A percentile compares a stretch with the other conserved stretches of the same genome.
Conservation (phyloP, 1,140 invertebrate species). For the Heliconius hermathena region DNA sequence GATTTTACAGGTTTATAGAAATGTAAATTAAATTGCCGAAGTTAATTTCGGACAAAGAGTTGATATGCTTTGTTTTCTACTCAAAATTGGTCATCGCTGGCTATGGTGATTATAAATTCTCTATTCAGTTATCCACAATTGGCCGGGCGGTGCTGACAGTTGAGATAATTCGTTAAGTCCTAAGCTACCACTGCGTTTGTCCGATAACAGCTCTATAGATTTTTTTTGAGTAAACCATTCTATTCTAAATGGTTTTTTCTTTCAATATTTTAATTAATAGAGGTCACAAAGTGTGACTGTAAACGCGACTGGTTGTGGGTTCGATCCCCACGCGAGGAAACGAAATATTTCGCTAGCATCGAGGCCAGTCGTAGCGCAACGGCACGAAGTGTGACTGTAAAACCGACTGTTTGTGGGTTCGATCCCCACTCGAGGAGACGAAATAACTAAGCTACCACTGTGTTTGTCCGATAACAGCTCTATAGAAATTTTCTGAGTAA, state of each 20-base stretch:
- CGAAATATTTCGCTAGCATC: too few species aligned
- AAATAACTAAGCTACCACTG: too few species aligned
- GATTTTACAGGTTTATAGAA: conserved; percentile 31
- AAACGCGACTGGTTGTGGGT: too few species aligned
- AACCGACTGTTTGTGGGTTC: too few species aligned
- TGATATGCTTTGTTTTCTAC: conserved; percentile 33
- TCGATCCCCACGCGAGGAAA: too few species aligned
- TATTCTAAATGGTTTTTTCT: background rate
- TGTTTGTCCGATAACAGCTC: too few species aligned
- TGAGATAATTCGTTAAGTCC: conserved; percentile 55
- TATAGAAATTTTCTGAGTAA: too few species aligned
- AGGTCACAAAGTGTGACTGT: too few species aligned
- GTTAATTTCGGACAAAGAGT: conserved; percentile 36
- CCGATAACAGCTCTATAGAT: conserved; percentile 61
- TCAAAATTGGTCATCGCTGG: conserved; percentile 21
- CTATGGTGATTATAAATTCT: background rate
- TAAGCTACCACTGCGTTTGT: conserved; percentile 59
- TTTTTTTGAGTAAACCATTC: conserved; percentile 32
- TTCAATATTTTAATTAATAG: too few species aligned
- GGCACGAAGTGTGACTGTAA: too few species aligned
- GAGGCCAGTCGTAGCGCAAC: too few species aligned
- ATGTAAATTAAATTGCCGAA: conserved; percentile 40
- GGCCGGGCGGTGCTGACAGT: background rate
- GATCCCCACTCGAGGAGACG: too few species aligned
- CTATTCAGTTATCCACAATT: background rate